Conservation (phyloP, 2,888 invertebrate species). For the Isotomurus palustris region DNA sequence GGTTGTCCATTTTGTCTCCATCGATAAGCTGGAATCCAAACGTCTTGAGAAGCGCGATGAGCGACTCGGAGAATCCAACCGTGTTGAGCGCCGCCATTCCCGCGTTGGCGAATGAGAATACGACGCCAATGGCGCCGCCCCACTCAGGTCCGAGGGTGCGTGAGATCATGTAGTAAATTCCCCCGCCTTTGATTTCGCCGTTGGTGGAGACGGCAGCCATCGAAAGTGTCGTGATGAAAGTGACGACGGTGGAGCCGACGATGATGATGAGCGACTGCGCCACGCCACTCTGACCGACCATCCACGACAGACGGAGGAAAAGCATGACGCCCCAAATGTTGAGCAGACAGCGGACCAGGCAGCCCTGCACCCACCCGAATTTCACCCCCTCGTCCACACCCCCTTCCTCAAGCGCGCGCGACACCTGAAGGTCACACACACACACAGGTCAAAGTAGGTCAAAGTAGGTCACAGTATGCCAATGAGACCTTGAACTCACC, state of each 20-base stretch:
- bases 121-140: slow-evolving; percentile 79
- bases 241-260: slow-evolving; percentile 74
- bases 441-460: no score
- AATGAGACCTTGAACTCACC: not conserved
- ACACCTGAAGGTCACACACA: not conserved
- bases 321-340: slow-evolving; percentile 99
- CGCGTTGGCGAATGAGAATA: slow-evolving; percentile 95
- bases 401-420: not conserved
- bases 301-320: slow-evolving; percentile 85
- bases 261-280: slow-evolving; percentile 66
- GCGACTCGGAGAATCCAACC: slow-evolving; percentile 93
- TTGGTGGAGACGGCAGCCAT: slow-evolving; percentile 89
- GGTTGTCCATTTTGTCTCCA: slow-evolving; percentile 62
- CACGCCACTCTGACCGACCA: slow-evolving; percentile 56
- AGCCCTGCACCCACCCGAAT: slow-evolving; percentile 88
- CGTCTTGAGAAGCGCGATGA: slow-evolving; percentile 63
- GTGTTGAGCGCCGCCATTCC: slow-evolving; percentile 92
- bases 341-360: slow-evolving; percentile 70
- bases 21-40: slow-evolving; percentile 61
- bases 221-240: slow-evolving; percentile 79
- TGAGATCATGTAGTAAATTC: slow-evolving; percentile 96
- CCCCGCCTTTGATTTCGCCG: slow-evolving; percentile 97
- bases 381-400: no score
- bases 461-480: no score
- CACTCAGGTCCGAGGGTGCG: slow-evolving; percentile 94